phyloP scores from a whole-genome alignment of 2,113 vertebrate genomes.

The Isurus oxyrinchus region DNA sequence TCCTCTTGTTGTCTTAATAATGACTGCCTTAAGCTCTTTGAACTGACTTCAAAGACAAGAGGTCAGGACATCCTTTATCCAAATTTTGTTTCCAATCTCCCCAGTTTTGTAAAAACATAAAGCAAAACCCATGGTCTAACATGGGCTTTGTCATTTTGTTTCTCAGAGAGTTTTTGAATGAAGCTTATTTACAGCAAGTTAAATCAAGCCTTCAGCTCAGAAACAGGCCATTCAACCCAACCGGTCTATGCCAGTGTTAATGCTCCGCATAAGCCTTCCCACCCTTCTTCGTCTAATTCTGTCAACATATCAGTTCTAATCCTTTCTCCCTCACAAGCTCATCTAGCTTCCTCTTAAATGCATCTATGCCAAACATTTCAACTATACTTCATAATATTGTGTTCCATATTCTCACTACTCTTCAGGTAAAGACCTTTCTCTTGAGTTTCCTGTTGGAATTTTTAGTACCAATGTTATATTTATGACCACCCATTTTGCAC shows the following conservation, averaged over 20 bases:
- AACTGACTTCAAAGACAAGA: not conserved
- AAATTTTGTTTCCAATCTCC: not conserved
- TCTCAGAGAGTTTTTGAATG: not conserved
- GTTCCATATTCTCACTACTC: not conserved
- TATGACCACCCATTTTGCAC: not conserved
- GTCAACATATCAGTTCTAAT: not conserved
- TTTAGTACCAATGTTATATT: not conserved
- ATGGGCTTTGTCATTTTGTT: not conserved
- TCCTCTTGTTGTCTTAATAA: not conserved
- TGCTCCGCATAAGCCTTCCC: not conserved
- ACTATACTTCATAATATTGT: not conserved
- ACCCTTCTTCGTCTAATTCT: not conserved
- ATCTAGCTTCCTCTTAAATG: not conserved
- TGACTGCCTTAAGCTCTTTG: not conserved
- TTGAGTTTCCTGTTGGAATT: not conserved
- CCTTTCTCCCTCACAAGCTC: not conserved
- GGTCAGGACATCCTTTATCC: not conserved
- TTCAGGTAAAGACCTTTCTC: not conserved
- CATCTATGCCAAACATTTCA: not conserved
- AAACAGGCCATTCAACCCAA: not conserved
- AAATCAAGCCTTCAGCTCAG: not conserved
- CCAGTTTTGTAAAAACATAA: not conserved
- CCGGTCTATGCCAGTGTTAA: not conserved
- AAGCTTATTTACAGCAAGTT: not conserved
- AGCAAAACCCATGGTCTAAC: not conserved